Evolutionary conservation across 2,888 invertebrate genomes (phyloP).

Genomic region (Drosophila tanythrix): DNA sequence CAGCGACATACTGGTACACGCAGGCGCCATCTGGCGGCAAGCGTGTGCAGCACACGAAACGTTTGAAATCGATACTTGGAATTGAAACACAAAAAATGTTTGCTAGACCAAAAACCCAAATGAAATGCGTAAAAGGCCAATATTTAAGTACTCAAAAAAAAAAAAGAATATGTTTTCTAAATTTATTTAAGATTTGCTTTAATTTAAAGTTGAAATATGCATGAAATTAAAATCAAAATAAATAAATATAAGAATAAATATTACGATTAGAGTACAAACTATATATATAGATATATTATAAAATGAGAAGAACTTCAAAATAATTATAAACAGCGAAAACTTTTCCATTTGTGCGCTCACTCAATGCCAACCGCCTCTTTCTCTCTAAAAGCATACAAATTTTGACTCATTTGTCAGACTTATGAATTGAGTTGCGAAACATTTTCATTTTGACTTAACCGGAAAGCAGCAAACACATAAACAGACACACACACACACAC

Average conservation of each 20-base stretch:
- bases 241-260: background rate
- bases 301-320: background rate
- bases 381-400: slow-evolving; percentile 7
- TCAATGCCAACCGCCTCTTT: background rate
- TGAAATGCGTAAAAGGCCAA: background rate
- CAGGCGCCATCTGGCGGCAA: slow-evolving; percentile 44
- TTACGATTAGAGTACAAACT: background rate
- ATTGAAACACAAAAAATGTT: slow-evolving; percentile 3
- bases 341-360: background rate
- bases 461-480: slow-evolving; percentile 11
- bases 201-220: background rate
- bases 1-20: slow-evolving; percentile 23
- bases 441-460: slow-evolving; percentile 36
- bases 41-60: slow-evolving; percentile 16
- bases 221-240: background rate
- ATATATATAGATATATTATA: background rate
- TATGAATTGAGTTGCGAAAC: slow-evolving; percentile 43
- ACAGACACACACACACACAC: slow-evolving; percentile 4
- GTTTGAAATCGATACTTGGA: slow-evolving; percentile 27
- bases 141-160: background rate
- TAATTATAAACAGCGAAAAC: background rate
- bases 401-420: slow-evolving; percentile 45
- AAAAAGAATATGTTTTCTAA: background rate
- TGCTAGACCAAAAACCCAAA: background rate
- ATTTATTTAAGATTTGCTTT: background rate